A percentile compares a stretch with the other conserved stretches of the same genome.
Conservation (phyloP, 2,888 invertebrate species). For the Cosmia pyralina region DNA sequence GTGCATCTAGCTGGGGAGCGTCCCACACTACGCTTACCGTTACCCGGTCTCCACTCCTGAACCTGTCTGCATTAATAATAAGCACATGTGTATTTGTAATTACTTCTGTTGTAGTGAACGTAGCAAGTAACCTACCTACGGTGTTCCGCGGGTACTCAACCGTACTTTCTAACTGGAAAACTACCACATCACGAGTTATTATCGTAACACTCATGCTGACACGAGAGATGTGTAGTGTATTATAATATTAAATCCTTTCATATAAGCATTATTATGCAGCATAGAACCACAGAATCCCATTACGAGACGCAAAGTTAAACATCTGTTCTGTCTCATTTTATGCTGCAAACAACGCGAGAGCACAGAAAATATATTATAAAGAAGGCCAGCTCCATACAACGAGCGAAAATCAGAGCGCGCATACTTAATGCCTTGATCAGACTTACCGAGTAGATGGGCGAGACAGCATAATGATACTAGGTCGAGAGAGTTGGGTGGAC, state of each 20-base stretch:
- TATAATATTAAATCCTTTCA: slow-evolving; percentile 27
- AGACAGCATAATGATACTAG: too few relatives aligned
- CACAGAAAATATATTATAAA: background rate
- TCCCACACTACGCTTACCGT: too few relatives aligned
- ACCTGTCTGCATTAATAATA: too few relatives aligned
- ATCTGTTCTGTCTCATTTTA: slow-evolving; percentile 30
- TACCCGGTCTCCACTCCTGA: too few relatives aligned
- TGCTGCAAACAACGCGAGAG: slow-evolving; percentile 20
- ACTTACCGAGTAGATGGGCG: too few relatives aligned
- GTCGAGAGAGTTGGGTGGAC: too few relatives aligned
- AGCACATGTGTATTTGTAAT: background rate
- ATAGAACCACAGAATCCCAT: slow-evolving; percentile 42
- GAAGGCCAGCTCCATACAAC: background rate
- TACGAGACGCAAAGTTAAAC: slow-evolving; percentile 47
- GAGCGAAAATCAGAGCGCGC: background rate
- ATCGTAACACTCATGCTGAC: background rate
- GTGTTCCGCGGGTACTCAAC: background rate
- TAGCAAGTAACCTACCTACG: too few relatives aligned
- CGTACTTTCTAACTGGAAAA: background rate
- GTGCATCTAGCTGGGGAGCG: too few relatives aligned
- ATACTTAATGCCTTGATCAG: background rate
- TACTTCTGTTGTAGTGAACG: too few relatives aligned
- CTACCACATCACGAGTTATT: background rate
- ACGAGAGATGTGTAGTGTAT: background rate
- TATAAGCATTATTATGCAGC: slow-evolving; percentile 14